These are phyloP conservation scores for Drosophila equinoxialis DNA, from an alignment of 1,140 invertebrate species.

Conservation along the genomic window DNA sequence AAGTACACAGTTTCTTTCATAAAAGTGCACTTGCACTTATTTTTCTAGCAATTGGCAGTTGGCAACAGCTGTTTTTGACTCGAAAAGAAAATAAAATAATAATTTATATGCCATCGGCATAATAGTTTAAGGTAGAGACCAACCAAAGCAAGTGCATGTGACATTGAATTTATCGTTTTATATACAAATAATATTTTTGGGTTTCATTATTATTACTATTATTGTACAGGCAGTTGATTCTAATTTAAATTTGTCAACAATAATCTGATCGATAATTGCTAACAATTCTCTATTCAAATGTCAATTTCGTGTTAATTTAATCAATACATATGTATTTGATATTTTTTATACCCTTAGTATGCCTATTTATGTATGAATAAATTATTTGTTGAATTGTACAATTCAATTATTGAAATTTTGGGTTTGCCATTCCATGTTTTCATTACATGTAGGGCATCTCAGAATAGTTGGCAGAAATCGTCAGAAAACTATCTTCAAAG, in stretches of 20 bases:
- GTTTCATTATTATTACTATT: neutral
- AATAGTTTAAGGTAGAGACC: neutral
- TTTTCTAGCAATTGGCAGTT: neutral
- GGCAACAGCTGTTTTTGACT: slow-evolving; percentile 3
- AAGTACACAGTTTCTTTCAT: neutral
- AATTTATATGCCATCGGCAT: slow-evolving; percentile 5
- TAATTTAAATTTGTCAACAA: too few species aligned
- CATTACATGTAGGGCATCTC: too few species aligned
- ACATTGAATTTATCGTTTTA: slow-evolving; percentile 48
- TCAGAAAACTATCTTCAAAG: too few species aligned
- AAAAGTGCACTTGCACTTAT: slow-evolving; percentile 15
- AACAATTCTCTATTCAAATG: neutral
- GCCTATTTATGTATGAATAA: too few species aligned
- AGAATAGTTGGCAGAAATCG: too few species aligned
- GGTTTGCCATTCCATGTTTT: too few species aligned
- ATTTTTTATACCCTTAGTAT: too few species aligned
- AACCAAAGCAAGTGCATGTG: slow-evolving; percentile 15
- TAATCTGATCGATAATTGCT: neutral
- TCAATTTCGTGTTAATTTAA: neutral
- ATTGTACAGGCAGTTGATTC: neutral
- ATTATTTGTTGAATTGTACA: too few species aligned
- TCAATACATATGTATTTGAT: too few species aligned
- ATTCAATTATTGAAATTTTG: too few species aligned
- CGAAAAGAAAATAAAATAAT: neutral
- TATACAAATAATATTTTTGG: neutral